These are phyloP conservation scores for Lampris megalopsis DNA, from an alignment of 2,113 vertebrate species.

Conservation along the genomic window DNA sequence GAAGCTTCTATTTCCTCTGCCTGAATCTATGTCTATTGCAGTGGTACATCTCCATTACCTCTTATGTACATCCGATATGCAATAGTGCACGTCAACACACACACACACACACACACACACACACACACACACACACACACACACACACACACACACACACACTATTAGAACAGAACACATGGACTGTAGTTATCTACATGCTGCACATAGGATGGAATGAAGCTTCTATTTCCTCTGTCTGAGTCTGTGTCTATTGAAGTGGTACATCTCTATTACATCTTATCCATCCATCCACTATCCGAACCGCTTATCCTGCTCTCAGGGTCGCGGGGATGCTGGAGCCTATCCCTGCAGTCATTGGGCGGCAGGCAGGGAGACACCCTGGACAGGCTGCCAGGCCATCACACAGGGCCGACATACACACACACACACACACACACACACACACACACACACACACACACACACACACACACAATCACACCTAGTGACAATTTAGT, in stretches of 20 bases:
- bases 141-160: constrained; percentile 28
- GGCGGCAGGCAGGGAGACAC: too few species aligned
- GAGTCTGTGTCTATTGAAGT: neutral
- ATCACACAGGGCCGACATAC: too few species aligned
- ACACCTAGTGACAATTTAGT: too few species aligned
- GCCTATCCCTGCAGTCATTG: too few species aligned
- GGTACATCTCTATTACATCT: neutral
- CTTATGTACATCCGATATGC: constrained; percentile 41
- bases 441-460: constrained; percentile 6
- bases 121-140: neutral
- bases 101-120: constrained; percentile 26
- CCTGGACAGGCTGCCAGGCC: too few species aligned
- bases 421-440: too few species aligned
- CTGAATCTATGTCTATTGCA: neutral
- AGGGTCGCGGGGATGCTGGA: too few species aligned
- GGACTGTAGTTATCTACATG: constrained; percentile 11
- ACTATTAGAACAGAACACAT: constrained; percentile 18
- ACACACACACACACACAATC: too few species aligned
- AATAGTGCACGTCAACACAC: neutral
- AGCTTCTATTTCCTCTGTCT: neutral
- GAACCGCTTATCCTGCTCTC: neutral
- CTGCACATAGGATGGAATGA: constrained; percentile 9
- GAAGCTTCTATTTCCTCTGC: neutral
- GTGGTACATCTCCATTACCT: neutral
- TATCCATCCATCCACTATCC: constrained; percentile 37